Percentiles rank a stretch among this genome's conserved stretches.
These are phyloP conservation scores for Anoura caudifer DNA, from an alignment of 2,113 vertebrate genomes.

Conservation along the genomic window DNA sequence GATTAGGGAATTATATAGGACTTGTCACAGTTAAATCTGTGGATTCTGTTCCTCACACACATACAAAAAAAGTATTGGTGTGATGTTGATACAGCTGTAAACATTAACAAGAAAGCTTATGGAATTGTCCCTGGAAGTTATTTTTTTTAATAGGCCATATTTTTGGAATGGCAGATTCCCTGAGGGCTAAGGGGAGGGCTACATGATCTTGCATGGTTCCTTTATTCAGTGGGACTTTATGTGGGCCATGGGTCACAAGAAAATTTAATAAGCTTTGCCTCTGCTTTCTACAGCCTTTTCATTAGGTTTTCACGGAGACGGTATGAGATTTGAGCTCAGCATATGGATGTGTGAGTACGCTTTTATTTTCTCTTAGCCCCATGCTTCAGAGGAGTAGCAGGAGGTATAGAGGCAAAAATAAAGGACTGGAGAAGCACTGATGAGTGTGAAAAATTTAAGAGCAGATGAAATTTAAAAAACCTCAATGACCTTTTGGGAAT, in stretches of 20 bases:
- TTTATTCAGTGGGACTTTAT: constrained; percentile 32
- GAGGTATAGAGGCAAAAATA: neutral
- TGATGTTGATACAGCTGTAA: constrained; percentile 54
- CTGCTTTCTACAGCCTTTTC: constrained; percentile 45
- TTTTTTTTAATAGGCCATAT: constrained; percentile 60
- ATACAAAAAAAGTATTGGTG: neutral
- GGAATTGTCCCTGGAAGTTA: constrained; percentile 56
- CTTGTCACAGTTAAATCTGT: constrained; percentile 12
- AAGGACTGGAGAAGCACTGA: neutral
- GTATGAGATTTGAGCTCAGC: neutral
- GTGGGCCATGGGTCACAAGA: constrained; percentile 29
- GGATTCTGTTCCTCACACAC: neutral
- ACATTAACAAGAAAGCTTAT: constrained; percentile 62
- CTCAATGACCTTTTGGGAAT: neutral
- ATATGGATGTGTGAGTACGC: neutral
- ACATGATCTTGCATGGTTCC: neutral
- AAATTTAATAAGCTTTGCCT: constrained; percentile 56
- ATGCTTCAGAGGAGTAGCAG: neutral
- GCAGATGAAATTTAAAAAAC: constrained; percentile 12
- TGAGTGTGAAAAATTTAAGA: neutral
- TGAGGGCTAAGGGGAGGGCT: neutral
- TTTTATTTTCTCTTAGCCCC: neutral
- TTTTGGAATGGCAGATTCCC: constrained; percentile 44
- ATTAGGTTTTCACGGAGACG: constrained; percentile 15
- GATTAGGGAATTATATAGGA: neutral